Evolutionary conservation across 2,113 vertebrate species (phyloP), one percentile per base, ranked within the genome.

Genomic region (Pagrus major): DNA sequence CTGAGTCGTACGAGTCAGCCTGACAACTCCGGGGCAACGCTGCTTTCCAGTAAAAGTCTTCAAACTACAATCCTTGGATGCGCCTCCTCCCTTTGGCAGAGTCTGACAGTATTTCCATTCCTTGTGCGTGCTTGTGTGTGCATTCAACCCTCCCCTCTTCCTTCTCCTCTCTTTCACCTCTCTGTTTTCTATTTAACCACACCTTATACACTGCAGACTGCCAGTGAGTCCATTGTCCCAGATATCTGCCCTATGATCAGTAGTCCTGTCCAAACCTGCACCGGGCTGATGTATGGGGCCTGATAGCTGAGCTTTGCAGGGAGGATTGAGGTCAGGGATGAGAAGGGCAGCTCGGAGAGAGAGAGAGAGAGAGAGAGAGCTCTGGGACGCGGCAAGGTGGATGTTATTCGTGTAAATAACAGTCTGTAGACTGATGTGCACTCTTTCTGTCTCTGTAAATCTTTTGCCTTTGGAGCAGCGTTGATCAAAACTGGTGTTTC

Each of bases 241-340:
- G 72, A 86, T 87, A 90, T 86, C 83, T 82, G 73, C 18, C 66
- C 80, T 78, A 59, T 73, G 84, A 90, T 89, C 86, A 78, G 86
- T 51, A 55, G 60, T 84, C 85, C 69, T 78, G 90, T 80, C 72
- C 60, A 54, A 81, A 77, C 91, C 71, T 90, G 85, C 54, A 49
- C 39, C 35, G 11, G 59, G 49, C 73, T 83, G 88, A 89, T 76
- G 49, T 65, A 86, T 82, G 37, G 25, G 21, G 63, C 54, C 71
- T 79, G 87, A 83, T 81, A 82, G 83, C 55, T 78, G 25, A 79
- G 77, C 61, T 51, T 59, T 67, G 31, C 54, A 56, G 47, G n/a
- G 70, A 73, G 37, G 63, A 68, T 49, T 67, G 10, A 0, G 60
- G 18, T 25, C 80, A 66, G 18, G 39, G 61, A 72, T 71, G 51